Conservation (phyloP, 1,140 invertebrate species). For the Lordiphosa stackelbergi region DNA sequence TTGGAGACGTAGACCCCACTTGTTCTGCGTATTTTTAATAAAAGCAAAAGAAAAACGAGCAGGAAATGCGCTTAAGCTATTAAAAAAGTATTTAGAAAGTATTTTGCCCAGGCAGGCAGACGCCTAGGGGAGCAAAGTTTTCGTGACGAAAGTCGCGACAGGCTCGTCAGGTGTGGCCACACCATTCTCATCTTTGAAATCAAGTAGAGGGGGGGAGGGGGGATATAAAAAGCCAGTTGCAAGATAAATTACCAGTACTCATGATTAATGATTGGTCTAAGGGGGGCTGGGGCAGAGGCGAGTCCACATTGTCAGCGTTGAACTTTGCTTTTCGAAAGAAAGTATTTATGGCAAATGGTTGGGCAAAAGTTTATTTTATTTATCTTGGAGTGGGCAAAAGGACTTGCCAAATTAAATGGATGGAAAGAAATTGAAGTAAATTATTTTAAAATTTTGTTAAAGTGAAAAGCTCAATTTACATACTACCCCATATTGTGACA, state of each 20-base stretch:
- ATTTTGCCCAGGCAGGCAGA: slow-evolving; percentile 36
- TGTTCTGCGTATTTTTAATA: slow-evolving; percentile 46
- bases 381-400: slow-evolving; percentile 5
- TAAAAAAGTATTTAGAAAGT: slow-evolving; percentile 74
- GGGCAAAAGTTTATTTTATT: slow-evolving; percentile 20
- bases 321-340: slow-evolving; percentile 40
- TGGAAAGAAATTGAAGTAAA: slow-evolving; percentile 12
- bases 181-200: slow-evolving; percentile 22
- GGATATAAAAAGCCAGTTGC: slow-evolving; percentile 40
- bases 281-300: neutral
- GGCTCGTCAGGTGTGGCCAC: slow-evolving; percentile 23
- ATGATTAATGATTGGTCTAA: slow-evolving; percentile 67
- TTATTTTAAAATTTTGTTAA: slow-evolving; percentile 24
- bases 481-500: too few species aligned
- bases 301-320: slow-evolving; percentile 11
- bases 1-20: slow-evolving; percentile 15
- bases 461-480: too few species aligned
- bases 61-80: slow-evolving; percentile 72
- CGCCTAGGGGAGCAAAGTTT: slow-evolving; percentile 41
- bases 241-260: slow-evolving; percentile 70
- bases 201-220: slow-evolving; percentile 7
- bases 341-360: slow-evolving; percentile 45
- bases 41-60: slow-evolving; percentile 18
- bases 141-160: slow-evolving; percentile 15
- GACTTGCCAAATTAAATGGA: slow-evolving; percentile 26